A percentile compares a stretch with the other conserved stretches of the same genome.
phyloP scores from a whole-genome alignment of 1,140 invertebrate species.

The Heliconius congener region DNA sequence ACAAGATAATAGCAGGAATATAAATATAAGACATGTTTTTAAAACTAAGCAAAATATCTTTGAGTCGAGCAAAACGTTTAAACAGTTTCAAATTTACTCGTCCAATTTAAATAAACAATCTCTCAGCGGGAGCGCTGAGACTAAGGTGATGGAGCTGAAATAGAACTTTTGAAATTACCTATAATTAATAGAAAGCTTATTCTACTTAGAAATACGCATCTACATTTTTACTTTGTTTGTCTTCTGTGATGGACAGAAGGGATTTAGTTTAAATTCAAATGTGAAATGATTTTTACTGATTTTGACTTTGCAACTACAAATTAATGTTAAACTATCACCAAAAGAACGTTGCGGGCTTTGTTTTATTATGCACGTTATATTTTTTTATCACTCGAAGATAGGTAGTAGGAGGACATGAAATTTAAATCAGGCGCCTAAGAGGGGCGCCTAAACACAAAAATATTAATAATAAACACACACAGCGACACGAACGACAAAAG shows the following conservation, averaged over 20 bases:
- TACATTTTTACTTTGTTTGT: background rate
- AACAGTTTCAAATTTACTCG: background rate
- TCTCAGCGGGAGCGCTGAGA: background rate
- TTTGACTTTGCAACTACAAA: no score
- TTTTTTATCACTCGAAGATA: no score
- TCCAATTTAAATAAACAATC: background rate
- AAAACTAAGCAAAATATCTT: constrained; percentile 1
- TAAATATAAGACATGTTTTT: background rate
- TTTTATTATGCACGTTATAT: no score
- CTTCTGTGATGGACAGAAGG: background rate
- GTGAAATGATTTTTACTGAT: no score
- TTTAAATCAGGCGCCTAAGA: no score
- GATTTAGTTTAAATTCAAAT: no score
- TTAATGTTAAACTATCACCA: no score
- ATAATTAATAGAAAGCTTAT: background rate
- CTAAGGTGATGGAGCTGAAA: background rate
- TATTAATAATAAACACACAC: no score
- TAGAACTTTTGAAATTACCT: background rate
- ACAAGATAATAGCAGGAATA: background rate
- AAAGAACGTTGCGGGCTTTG: no score
- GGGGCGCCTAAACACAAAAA: no score
- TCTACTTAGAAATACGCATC: background rate
- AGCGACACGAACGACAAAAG: no score
- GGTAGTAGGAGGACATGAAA: no score
- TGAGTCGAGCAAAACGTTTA: background rate